A percentile compares a stretch with the other conserved stretches of the same genome.
Conservation (phyloP, 1,140 invertebrate genomes). For the Scaptodrosophila lebanonensis region DNA sequence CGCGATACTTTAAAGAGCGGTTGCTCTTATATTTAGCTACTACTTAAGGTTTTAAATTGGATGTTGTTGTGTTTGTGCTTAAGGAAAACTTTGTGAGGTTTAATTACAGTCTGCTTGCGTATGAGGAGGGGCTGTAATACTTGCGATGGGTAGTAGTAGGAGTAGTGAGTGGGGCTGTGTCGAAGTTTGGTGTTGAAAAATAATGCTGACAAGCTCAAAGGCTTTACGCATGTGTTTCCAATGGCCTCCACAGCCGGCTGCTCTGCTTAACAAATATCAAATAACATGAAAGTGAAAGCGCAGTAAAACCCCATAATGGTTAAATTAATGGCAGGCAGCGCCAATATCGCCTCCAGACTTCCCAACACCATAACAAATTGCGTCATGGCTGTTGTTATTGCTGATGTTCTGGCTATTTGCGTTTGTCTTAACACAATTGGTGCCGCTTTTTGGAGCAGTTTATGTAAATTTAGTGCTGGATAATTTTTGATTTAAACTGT, state of each 20-base stretch:
- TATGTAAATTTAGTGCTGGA: slow-evolving; percentile 40
- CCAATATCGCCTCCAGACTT: slow-evolving; percentile 6
- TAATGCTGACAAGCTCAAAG: slow-evolving; percentile 54
- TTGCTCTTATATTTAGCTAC: too few relatives aligned
- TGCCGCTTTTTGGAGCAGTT: slow-evolving; percentile 48
- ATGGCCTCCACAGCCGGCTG: slow-evolving; percentile 35
- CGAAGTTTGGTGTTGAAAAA: slow-evolving; percentile 10
- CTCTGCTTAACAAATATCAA: slow-evolving; percentile 56
- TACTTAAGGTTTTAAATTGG: too few relatives aligned
- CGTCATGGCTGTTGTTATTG: not conserved
- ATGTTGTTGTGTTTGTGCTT: too few relatives aligned
- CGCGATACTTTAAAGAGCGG: slow-evolving; percentile 8
- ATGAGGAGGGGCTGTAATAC: too few relatives aligned
- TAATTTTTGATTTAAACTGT: slow-evolving; percentile 49
- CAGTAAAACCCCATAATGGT: slow-evolving; percentile 64
- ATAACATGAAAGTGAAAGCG: slow-evolving; percentile 68
- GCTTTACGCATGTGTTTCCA: slow-evolving; percentile 66
- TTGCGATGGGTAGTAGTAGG: too few relatives aligned
- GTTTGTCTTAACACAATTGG: slow-evolving; percentile 47
- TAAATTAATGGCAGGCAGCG: slow-evolving; percentile 61
- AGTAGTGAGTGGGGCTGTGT: slow-evolving; percentile 15
- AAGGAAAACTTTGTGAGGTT: too few relatives aligned
- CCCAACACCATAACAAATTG: not conserved
- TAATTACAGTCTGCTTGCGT: too few relatives aligned
- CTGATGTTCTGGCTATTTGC: slow-evolving; percentile 1